Evolutionary conservation across 2,113 vertebrate genomes (phyloP), one percentile per base, ranked within the genome.

Genomic region (Pantherophis guttatus): DNA sequence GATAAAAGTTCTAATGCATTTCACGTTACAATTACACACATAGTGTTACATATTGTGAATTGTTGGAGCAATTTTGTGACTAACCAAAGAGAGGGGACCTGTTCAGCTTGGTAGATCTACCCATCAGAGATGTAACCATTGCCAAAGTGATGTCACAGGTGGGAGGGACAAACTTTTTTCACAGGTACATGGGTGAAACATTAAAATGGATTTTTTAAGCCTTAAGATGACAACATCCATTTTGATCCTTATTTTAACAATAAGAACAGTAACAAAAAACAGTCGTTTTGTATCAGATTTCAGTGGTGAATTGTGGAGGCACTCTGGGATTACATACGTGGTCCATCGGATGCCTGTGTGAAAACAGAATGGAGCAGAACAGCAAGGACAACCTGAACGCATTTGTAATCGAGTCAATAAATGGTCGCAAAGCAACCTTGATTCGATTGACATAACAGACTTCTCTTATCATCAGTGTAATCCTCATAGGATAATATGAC

Each of bases 1-100:
- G 92, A 91, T 29, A 92, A 90, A 59, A 94, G 53, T 89, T 93
- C 91, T 87, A 94, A 93, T 94, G 57, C 93, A 95, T 89, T 24
- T 93, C 93, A 57, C 50, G 62, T 90, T 95, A 39, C 50, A 89
- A 93, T 54, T 90, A 24, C 93, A 95, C 19, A 44, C 33, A 81
- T 19, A 21, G 8, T 44, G 95, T 94, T 95, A 91, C 91, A 91
- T 57, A 87, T 94, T 81, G 93, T 89, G 24, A 48, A 59, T 24
- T 9, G 48, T 1, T 8, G 90, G 92, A 94, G 57, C 62, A 89
- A 95, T 91, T n/a, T 86, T 33, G 86, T 94, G 33, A 86, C 93
- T 81, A 81, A 39, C 44, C 8, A 81, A 75, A 39, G 33, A 81
- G 70, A 39, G 29, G 70, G n/a, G 17, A 8, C 70, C 70, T 81